These are phyloP conservation scores for Denticeps clupeoides DNA, from an alignment of 2,797 vertebrate genomes.

Conservation along the genomic window DNA sequence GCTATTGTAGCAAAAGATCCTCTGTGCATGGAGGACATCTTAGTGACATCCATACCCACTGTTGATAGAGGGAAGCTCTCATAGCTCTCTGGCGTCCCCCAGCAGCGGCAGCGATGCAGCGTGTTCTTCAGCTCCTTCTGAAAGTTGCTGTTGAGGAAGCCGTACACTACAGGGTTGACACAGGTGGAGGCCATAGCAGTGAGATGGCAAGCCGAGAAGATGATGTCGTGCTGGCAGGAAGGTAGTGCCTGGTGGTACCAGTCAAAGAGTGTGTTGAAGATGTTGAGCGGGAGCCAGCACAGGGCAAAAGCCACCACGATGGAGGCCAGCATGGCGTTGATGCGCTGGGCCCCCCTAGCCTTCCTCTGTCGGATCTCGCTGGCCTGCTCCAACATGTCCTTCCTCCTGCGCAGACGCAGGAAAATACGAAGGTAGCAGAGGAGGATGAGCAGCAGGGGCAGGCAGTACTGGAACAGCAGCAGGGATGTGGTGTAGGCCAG, in stretches of 20 bases:
- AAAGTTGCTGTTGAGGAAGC: conserved; percentile 72
- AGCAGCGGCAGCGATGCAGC: conserved; percentile 53
- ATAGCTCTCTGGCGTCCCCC: conserved; percentile 47
- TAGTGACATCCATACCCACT: conserved; percentile 62
- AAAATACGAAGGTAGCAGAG: conserved; percentile 69
- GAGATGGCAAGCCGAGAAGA: conserved; percentile 68
- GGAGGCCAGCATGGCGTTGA: conserved; percentile 59
- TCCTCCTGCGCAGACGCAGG: conserved; percentile 59
- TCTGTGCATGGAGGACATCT: conserved; percentile 49
- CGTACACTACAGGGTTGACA: conserved; percentile 65
- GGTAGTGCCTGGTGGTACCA: conserved; percentile 65
- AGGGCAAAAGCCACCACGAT: conserved; percentile 62
- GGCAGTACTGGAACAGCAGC: conserved; percentile 67
- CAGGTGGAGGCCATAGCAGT: conserved; percentile 66
- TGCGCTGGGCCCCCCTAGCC: conserved; percentile 49
- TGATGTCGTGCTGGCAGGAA: conserved; percentile 60
- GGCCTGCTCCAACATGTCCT: conserved; percentile 54
- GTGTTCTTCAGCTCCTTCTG: conserved; percentile 58
- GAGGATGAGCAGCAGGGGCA: conserved; percentile 61
- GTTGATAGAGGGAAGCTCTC: conserved; percentile 66
- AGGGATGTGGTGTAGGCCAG: conserved; percentile 65
- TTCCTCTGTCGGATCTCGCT: conserved; percentile 32
- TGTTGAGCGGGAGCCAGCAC: conserved; percentile 67
- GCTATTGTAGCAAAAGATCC: conserved; percentile 2
- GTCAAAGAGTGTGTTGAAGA: conserved; percentile 70